Percentiles rank a stretch among this genome's conserved stretches.
These are phyloP conservation scores for Takifugu bimaculatus DNA, from an alignment of 2,113 vertebrate species.

Conservation along the genomic window DNA sequence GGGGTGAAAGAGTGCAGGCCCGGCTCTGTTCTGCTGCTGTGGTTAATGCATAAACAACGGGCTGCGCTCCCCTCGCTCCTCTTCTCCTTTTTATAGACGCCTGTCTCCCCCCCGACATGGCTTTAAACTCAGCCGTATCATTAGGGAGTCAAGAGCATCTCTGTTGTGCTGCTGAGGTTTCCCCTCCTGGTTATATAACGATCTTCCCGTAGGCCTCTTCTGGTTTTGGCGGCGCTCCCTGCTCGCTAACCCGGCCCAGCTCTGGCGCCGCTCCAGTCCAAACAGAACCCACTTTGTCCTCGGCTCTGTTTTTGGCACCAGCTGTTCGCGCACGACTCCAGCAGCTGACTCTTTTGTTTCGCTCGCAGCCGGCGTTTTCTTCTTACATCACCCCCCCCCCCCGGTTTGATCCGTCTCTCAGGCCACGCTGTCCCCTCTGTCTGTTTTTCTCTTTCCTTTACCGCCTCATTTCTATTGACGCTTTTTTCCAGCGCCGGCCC, in stretches of 20 bases:
- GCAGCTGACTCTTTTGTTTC: slow-evolving; percentile 78
- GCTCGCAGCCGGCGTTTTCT: slow-evolving; percentile 51
- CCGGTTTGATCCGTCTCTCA: slow-evolving; percentile 50
- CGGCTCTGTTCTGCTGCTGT: slow-evolving; percentile 16
- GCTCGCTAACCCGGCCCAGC: slow-evolving; percentile 56
- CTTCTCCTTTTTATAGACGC: slow-evolving; percentile 57
- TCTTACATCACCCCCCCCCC: slow-evolving; percentile 47
- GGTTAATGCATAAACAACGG: slow-evolving; percentile 56
- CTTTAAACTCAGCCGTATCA: slow-evolving; percentile 64
- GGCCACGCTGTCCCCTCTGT: slow-evolving; percentile 23
- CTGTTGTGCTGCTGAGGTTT: slow-evolving; percentile 64
- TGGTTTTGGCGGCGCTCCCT: slow-evolving; percentile 56
- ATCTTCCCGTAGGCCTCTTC: slow-evolving; percentile 60
- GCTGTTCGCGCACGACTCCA: slow-evolving; percentile 71
- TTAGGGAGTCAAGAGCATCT: slow-evolving; percentile 67
- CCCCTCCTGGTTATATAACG: slow-evolving; percentile 70
- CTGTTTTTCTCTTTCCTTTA: slow-evolving; percentile 34
- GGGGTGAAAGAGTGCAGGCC: slow-evolving; percentile 29
- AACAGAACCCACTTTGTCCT: slow-evolving; percentile 77
- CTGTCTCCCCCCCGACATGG: slow-evolving; percentile 52
- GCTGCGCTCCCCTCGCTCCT: slow-evolving; percentile 34
- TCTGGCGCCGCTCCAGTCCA: slow-evolving; percentile 69
- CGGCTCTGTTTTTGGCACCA: slow-evolving; percentile 73
- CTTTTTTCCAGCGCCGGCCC: slow-evolving; percentile 37
- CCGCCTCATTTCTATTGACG: slow-evolving; percentile 49